These are phyloP conservation scores for Lepeophtheirus salmonis DNA, from an alignment of 1,140 invertebrate genomes.

Conservation along the genomic window DNA sequence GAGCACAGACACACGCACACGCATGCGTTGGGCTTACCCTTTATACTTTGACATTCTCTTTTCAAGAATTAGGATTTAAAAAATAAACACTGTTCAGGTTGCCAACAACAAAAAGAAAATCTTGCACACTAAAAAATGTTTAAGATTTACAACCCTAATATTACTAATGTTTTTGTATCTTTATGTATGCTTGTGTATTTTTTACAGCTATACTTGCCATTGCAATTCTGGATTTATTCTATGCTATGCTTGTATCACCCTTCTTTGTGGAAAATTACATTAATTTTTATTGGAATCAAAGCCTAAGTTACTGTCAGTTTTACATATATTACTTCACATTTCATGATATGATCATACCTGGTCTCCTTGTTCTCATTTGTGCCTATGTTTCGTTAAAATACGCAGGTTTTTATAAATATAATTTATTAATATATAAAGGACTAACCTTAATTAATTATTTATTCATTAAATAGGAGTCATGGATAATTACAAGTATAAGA, in stretches of 20 bases:
- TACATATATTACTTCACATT: constrained; percentile 1
- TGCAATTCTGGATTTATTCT: constrained; percentile 1
- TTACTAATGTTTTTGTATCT: not conserved
- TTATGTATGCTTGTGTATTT: not conserved
- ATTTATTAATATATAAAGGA: not conserved
- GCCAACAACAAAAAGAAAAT: not conserved
- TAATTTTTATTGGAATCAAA: constrained; percentile 1
- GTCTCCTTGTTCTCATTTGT: not conserved
- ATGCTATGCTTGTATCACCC: not conserved
- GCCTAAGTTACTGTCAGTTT: not conserved
- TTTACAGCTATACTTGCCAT: not conserved
- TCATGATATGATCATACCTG: not conserved
- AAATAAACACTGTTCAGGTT: not conserved
- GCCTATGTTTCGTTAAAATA: not conserved
- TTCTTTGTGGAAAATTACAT: constrained; percentile 9
- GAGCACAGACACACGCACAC: too few species aligned
- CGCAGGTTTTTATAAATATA: not conserved
- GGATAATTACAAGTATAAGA: not conserved
- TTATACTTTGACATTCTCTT: not conserved
- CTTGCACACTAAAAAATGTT: too few species aligned
- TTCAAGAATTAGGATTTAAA: not conserved
- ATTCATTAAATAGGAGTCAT: not conserved
- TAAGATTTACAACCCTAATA: not conserved
- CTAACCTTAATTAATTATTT: not conserved
- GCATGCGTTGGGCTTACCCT: too few species aligned